These are phyloP conservation scores for Drosophila aldrichi DNA, from an alignment of 2,888 invertebrate species.

Conservation along the genomic window DNA sequence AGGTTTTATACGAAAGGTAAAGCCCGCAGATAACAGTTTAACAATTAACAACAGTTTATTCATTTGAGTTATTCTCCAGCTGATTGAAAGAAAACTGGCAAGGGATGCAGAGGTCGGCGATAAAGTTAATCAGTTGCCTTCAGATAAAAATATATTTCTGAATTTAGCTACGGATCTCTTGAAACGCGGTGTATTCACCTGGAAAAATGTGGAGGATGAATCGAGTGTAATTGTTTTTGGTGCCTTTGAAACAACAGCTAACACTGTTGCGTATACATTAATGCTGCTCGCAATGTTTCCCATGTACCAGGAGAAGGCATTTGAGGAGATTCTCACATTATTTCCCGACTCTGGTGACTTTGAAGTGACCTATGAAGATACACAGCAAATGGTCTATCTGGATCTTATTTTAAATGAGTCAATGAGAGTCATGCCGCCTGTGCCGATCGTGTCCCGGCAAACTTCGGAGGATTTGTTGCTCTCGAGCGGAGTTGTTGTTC, in stretches of 20 bases:
- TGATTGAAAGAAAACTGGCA: conserved; percentile 67
- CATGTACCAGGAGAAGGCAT: conserved; percentile 78
- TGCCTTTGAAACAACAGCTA: conserved; percentile 84
- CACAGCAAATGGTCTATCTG: conserved; percentile 80
- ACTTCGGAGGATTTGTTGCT: conserved; percentile 69
- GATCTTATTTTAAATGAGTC: conserved; percentile 83
- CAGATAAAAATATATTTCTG: conserved; percentile 67
- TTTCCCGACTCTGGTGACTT: conserved; percentile 69
- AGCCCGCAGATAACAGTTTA: neutral
- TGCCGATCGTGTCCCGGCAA: conserved; percentile 80
- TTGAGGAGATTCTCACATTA: conserved; percentile 75
- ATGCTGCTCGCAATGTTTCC: conserved; percentile 82
- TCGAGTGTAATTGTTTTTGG: conserved; percentile 82
- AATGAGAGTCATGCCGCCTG: conserved; percentile 82
- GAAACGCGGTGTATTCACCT: conserved; percentile 70
- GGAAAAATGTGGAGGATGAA: conserved; percentile 80
- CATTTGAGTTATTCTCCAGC: conserved; percentile 33
- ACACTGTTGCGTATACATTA: conserved; percentile 72
- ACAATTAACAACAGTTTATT: accelerated
- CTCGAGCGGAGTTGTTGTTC: conserved; percentile 77
- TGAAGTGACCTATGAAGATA: conserved; percentile 75
- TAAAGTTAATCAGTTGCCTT: neutral
- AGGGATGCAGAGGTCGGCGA: conserved; percentile 32
- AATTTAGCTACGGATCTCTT: conserved; percentile 77
- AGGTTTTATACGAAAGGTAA: conserved; percentile 75